These are phyloP conservation scores for Hepsetus odoe DNA, from an alignment of 2,113 vertebrate species.

Conservation along the genomic window DNA sequence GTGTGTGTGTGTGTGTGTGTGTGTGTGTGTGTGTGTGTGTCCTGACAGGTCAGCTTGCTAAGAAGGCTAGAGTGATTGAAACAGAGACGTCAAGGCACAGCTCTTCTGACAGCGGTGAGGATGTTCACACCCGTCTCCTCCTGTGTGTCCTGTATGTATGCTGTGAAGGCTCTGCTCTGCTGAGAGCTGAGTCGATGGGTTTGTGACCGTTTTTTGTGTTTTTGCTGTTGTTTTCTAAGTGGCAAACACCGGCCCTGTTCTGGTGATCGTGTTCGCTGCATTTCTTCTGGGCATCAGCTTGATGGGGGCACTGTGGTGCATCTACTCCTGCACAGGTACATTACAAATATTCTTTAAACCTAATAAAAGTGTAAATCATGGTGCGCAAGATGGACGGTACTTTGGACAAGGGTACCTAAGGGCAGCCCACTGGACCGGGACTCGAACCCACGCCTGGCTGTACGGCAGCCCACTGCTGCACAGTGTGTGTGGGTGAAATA, in stretches of 20 bases:
- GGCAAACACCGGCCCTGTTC: constrained; percentile 62
- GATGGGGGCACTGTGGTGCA: constrained; percentile 77
- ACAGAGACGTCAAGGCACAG: constrained; percentile 32
- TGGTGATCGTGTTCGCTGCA: constrained; percentile 72
- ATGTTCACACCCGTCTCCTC: constrained; percentile 3
- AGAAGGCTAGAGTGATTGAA: constrained; percentile 20
- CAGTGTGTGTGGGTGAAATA: no score
- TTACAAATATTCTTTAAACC: no score
- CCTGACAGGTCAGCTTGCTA: constrained; percentile 38
- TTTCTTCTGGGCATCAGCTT: constrained; percentile 76
- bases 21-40: constrained; percentile 29
- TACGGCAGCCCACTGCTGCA: no score
- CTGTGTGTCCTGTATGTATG: no score
- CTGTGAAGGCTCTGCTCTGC: not conserved
- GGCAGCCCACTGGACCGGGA: not conserved
- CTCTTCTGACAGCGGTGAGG: constrained; percentile 23
- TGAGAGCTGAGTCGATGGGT: not conserved
- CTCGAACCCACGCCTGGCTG: no score
- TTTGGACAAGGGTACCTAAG: no score
- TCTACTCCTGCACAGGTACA: constrained; percentile 76
- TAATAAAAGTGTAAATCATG: no score
- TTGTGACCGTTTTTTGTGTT: not conserved
- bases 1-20: not conserved
- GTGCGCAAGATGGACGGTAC: no score
- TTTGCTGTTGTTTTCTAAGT: constrained; percentile 52